These are phyloP conservation scores for Nothura maculosa DNA, from an alignment of 2,797 vertebrate genomes.

Conservation along the genomic window DNA sequence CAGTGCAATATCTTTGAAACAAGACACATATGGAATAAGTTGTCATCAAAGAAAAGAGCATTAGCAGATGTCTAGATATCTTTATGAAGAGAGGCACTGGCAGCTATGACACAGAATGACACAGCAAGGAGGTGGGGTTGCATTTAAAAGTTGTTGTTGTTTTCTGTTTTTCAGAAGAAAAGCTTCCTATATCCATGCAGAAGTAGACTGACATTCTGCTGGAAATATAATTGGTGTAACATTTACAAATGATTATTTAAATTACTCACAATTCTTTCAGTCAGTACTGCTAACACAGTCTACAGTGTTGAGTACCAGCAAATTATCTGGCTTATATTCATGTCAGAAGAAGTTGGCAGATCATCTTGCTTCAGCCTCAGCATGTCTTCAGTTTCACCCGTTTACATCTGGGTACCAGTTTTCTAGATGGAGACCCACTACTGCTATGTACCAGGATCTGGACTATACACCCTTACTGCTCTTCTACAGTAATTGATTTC, in stretches of 20 bases:
- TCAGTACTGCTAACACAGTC: not conserved
- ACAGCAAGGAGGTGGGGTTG: not conserved
- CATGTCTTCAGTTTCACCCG: not conserved
- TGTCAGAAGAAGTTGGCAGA: not conserved
- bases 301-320: not conserved
- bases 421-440: not conserved
- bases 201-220: not conserved
- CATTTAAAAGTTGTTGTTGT: not conserved
- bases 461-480: not conserved
- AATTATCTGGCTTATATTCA: not conserved
- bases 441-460: not conserved
- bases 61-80: conserved; percentile 59
- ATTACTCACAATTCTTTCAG: not conserved
- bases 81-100: conserved; percentile 21
- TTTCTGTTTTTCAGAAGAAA: not conserved
- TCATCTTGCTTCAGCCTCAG: not conserved
- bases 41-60: conserved; percentile 47
- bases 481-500: not conserved
- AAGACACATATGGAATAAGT: conserved; percentile 46
- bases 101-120: not conserved
- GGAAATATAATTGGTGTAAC: not conserved
- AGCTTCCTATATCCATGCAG: not conserved
- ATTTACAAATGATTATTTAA: not conserved
- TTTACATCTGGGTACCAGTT: not conserved
- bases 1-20: conserved; percentile 36